phyloP scores from a whole-genome alignment of 1,140 invertebrate species.

The Drosophila kanapiae region DNA sequence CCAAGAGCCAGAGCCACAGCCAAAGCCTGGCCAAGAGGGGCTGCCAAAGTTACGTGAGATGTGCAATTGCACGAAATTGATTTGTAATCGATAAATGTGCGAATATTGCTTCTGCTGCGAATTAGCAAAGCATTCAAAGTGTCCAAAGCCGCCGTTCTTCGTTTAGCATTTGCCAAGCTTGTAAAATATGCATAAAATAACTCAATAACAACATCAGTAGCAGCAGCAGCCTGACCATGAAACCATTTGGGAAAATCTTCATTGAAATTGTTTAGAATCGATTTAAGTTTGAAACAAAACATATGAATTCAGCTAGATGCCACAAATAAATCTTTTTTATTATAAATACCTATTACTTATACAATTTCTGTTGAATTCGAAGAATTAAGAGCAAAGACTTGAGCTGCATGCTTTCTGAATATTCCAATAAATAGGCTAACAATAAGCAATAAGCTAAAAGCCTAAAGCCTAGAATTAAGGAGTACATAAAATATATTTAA shows the following conservation, averaged over 20 bases:
- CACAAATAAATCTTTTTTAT: not conserved
- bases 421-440: not conserved
- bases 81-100: conserved; percentile 83
- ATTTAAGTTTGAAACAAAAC: conserved; percentile 2
- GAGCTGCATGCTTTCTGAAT: not conserved
- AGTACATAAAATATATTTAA: not conserved
- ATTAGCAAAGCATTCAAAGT: conserved; percentile 45
- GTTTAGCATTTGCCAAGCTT: conserved; percentile 36
- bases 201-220: not conserved
- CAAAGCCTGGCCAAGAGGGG: conserved; percentile 24
- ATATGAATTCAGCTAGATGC: not conserved
- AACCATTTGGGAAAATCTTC: conserved; percentile 43
- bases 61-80: conserved; percentile 78
- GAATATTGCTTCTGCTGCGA: conserved; percentile 69
- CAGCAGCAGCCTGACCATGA: conserved; percentile 32
- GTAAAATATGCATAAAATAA: conserved; percentile 53
- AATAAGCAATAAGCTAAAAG: not conserved
- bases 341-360: too few relatives aligned
- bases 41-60: conserved; percentile 64
- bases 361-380: too few relatives aligned
- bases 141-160: conserved; percentile 29
- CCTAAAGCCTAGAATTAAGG: too few relatives aligned
- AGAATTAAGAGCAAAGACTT: not conserved
- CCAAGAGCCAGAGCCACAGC: conserved; percentile 40
- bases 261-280: conserved; percentile 25